Percentiles rank a stretch among this genome's conserved stretches.
These are phyloP conservation scores for Aphyosemion australe DNA, from an alignment of 2,113 vertebrate genomes.

Conservation along the genomic window DNA sequence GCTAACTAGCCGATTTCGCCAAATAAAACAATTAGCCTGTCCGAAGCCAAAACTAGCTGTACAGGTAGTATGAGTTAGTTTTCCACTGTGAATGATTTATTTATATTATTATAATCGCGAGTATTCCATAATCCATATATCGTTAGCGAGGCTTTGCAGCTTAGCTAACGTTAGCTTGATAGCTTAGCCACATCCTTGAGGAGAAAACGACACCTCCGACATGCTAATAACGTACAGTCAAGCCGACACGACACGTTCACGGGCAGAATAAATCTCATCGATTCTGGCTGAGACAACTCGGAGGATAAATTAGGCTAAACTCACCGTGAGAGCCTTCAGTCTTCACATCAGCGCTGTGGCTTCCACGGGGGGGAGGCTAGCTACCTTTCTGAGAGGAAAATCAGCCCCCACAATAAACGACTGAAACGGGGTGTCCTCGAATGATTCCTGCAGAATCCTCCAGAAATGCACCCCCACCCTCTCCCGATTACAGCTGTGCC, in stretches of 20 bases:
- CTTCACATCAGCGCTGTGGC: conserved; percentile 47
- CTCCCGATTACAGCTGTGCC: conserved; percentile 49
- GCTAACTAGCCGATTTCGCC: conserved; percentile 1
- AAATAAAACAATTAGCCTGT: background rate
- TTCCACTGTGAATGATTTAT: background rate
- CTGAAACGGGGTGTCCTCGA: conserved; percentile 66
- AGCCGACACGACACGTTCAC: conserved; percentile 12
- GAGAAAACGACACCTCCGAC: conserved; percentile 33
- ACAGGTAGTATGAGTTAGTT: background rate
- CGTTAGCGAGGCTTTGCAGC: background rate
- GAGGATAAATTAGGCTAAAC: conserved; percentile 33
- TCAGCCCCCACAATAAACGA: conserved; percentile 59
- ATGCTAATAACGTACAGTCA: conserved; percentile 47
- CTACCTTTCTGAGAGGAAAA: conserved; percentile 41
- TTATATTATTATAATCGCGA: background rate
- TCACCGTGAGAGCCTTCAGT: conserved; percentile 63
- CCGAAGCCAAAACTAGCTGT: background rate
- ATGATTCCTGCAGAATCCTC: conserved; percentile 74
- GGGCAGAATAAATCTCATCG: background rate
- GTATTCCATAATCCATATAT: background rate
- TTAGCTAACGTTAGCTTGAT: background rate
- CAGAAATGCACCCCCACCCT: conserved; percentile 72
- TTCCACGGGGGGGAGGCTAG: conserved; percentile 42
- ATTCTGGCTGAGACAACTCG: background rate
- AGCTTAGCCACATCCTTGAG: conserved; percentile 36